Evolutionary conservation across 2,888 invertebrate species (phyloP).

Genomic region (Heliconius hortense): DNA sequence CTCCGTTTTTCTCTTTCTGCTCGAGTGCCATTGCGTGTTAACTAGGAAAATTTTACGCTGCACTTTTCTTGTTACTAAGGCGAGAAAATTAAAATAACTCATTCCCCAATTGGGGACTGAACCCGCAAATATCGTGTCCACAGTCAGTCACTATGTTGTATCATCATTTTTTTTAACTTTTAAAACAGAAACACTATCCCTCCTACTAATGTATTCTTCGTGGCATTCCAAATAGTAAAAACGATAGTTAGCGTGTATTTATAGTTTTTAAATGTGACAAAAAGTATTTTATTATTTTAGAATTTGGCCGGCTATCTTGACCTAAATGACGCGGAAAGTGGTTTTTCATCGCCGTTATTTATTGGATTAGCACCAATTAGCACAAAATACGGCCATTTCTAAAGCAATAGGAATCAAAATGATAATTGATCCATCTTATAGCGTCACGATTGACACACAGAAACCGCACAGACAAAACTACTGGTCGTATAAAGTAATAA

Average conservation of each 20-base stretch:
- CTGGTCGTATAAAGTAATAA: no score
- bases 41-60: no score
- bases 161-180: not conserved
- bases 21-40: no score
- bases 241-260: conserved; percentile 15
- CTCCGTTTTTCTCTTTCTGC: no score
- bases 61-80: no score
- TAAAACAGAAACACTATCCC: not conserved
- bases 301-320: conserved; percentile 2
- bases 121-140: not conserved
- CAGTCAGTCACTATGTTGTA: not conserved
- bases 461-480: no score
- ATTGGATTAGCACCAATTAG: conserved; percentile 12
- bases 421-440: not conserved
- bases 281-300: conserved; percentile 10
- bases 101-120: not conserved
- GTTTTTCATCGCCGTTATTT: not conserved
- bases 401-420: not conserved
- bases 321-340: conserved; percentile 8
- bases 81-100: not conserved
- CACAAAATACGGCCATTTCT: not conserved
- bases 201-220: conserved; percentile 1
- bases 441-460: no score
- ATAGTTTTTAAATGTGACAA: conserved; percentile 15
- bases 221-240: not conserved